Base-by-base conservation (phyloP, 92 coral and sea anemone species). In the Epizoanthus ramosus region DNA sequence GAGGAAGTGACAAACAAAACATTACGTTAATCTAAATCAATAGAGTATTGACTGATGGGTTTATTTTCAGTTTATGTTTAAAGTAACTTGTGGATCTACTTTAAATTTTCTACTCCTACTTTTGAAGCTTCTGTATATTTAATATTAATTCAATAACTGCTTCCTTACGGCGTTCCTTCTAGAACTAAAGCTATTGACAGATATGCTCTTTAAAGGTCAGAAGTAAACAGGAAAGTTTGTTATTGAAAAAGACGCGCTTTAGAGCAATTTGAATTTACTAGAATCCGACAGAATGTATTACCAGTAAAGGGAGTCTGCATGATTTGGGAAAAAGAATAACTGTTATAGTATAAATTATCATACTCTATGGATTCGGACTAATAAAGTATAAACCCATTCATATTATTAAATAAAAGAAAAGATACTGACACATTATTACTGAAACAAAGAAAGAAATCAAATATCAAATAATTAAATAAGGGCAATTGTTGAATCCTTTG, bases 151-250 rank as follows among this genome's bases (percentile, higher is more conserved):
- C 10, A 3, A 8, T 47, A 8, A 47, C 7, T 47, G 15, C 15
- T 33, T 53, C 43, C 19, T 54, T 63, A 17, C 16, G 1, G 17
- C 33, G 5, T 21, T 28, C 41, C 31, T 74, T 74, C 79, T 52
- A 56, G 79, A 74, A 56, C 63, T 4, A 28, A 2, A 47, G 13
- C 17, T 54, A 25, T 17, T 52, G 65, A 53, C 47, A 47, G 41
- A 52, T 33, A 43, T 13, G 41, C 23, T 47, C 45, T 74, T 25
- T 74, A 74, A 71, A 47, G 58, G 24, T 17, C 76, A 71, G 13
- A 17, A 71, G 22, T 45, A 41, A 33, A 12, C 71, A 41, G 71
- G 71, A 67, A 67, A 67, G 9, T 18, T 66, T 3, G 47, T 66
- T 31, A 66, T 39, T 33, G 71, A 66, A 10, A 65, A 65, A 65